phyloP scores from a whole-genome alignment of 2,797 vertebrate genomes.

The Sebastolobus altivelis region DNA sequence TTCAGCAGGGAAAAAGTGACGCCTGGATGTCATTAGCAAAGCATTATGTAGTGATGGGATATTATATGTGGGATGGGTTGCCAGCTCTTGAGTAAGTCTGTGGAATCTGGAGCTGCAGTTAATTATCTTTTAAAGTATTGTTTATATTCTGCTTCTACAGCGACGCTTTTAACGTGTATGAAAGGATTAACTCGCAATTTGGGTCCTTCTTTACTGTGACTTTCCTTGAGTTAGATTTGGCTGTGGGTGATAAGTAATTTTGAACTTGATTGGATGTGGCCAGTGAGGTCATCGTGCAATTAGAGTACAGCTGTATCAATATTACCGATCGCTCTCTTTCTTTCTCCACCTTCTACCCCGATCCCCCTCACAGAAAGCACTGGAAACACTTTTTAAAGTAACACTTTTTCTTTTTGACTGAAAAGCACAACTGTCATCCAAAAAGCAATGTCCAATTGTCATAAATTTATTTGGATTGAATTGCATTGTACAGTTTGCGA shows the following conservation, averaged over 20 bases:
- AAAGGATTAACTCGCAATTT: conserved; percentile 27
- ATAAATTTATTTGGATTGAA: neutral
- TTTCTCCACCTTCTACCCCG: neutral
- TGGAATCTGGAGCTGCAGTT: conserved; percentile 47
- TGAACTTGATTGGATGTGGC: conserved; percentile 74
- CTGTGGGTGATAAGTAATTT: conserved; percentile 57
- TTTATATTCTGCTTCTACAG: conserved; percentile 37
- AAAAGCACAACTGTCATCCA: neutral
- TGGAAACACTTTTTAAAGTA: neutral
- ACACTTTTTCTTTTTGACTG: neutral
- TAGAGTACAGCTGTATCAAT: conserved; percentile 69
- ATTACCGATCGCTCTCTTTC: conserved; percentile 45
- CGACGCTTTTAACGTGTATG: conserved; percentile 26
- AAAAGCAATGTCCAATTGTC: neutral
- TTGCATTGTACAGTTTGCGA: no score
- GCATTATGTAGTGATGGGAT: conserved; percentile 45
- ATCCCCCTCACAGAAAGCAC: neutral
- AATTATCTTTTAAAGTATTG: conserved; percentile 46
- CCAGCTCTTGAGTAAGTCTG: conserved; percentile 44
- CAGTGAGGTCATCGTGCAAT: conserved; percentile 70
- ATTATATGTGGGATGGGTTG: conserved; percentile 3
- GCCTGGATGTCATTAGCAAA: conserved; percentile 16
- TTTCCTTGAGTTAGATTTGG: conserved; percentile 59
- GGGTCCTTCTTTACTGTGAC: conserved; percentile 33
- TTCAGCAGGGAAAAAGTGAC: conserved; percentile 46